Conservation (phyloP, 1,140 invertebrate species). For the Anagrus nilaparvatae region DNA sequence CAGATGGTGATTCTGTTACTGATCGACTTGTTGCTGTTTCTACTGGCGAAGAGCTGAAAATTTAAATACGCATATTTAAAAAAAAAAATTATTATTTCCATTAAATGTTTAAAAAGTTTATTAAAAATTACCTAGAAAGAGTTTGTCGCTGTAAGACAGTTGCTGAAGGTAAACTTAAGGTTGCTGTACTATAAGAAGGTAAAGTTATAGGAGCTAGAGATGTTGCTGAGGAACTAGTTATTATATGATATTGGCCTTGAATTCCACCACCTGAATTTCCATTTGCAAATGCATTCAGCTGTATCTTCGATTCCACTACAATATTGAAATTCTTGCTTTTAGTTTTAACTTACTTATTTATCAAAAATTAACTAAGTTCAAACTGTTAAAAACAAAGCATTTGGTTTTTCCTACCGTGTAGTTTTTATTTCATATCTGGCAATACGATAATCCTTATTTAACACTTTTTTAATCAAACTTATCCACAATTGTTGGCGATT, state of each 20-base stretch:
- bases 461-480: too few species aligned
- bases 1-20: slow-evolving; percentile 27
- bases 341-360: slow-evolving; percentile 1
- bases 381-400: too few species aligned
- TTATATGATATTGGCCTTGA: slow-evolving; percentile 30
- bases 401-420: too few species aligned
- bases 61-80: background rate
- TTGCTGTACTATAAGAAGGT: slow-evolving; percentile 20
- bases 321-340: slow-evolving; percentile 18
- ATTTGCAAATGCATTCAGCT: slow-evolving; percentile 35
- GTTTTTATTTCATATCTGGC: too few species aligned
- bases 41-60: slow-evolving; percentile 38
- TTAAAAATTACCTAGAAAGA: slow-evolving; percentile 37
- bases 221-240: slow-evolving; percentile 28
- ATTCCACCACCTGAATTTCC: slow-evolving; percentile 26
- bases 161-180: slow-evolving; percentile 37
- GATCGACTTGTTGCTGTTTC: slow-evolving; percentile 35
- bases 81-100: slow-evolving; percentile 7
- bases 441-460: too few species aligned
- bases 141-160: slow-evolving; percentile 38
- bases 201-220: slow-evolving; percentile 28
- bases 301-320: slow-evolving; percentile 39
- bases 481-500: too few species aligned
- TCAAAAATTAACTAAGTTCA: background rate
- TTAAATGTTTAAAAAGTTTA: slow-evolving; percentile 1